Base-by-base conservation (phyloP, 2,797 vertebrate genomes). In the Onychomys torridus region DNA sequence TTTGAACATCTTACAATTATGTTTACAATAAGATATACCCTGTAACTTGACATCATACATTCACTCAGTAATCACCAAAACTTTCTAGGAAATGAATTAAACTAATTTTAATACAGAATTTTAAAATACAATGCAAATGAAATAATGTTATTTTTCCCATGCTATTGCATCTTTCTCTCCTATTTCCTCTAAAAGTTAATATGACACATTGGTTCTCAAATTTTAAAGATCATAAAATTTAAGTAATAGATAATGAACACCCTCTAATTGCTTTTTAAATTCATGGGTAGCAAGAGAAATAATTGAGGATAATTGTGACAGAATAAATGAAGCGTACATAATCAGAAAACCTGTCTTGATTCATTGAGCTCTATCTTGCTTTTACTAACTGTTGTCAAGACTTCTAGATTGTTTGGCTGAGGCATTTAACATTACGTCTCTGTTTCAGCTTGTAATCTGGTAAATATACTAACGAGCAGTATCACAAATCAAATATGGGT, bases 191-290 rank as follows among this genome's bases (percentile, higher is more conserved):
- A 63, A 92, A 95, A 94, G 40, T 90, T 91, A 93, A 82, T 49
- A 52, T 89, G 46, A 40, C 7, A 52, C 19, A 85, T 61, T 46
- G 16, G 40, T 43, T 29, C 23, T 96, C 46, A 81, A 40, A 34
- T 96, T 96, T 96, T 88, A 86, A 79, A 88, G 21, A 40, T 92
- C 37, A 55, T 6, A 85, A 94, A 11, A 84, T 89, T 92, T 89
- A 49, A 3, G 27, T 89, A 90, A 85, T 71, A 46, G 8, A 73
- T 90, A 6, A 82, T 76, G 73, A 85, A 81, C 16, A n/a, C 25
- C 91, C 37, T 95, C 21, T 76, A 21, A 87, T 9, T 94, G 19
- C 43, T 59, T 95, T 88, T 13, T 27, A 46, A 59, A 78, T 52
- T 52, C 19, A 27, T 52, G 21, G 37, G 34, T 52, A 93, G 46